Percentiles rank a stretch among this genome's conserved stretches.
phyloP scores from a whole-genome alignment of 2,888 invertebrate genomes.

The Pristionchus exspectatus region DNA sequence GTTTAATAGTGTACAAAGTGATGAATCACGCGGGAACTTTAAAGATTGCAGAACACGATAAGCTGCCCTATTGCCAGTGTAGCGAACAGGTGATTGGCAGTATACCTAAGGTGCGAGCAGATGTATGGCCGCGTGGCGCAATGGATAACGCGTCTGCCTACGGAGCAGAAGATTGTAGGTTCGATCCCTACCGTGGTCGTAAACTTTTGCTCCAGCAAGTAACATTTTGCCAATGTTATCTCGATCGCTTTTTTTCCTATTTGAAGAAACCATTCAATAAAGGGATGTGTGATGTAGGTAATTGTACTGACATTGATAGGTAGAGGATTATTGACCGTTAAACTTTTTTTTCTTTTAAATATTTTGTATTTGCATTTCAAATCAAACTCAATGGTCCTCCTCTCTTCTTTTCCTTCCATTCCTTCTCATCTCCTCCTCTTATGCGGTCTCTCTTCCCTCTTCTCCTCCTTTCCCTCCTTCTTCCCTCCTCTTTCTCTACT shows the following conservation, averaged over 20 bases:
- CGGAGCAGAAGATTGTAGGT: slow-evolving; percentile 79
- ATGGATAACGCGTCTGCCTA: slow-evolving; percentile 77
- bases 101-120: not conserved
- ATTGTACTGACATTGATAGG: not conserved
- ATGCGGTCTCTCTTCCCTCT: slow-evolving; percentile 17
- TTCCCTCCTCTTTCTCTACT: not conserved
- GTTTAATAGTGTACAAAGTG: not conserved
- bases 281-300: not conserved
- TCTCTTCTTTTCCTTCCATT: not conserved
- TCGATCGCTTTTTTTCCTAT: not conserved
- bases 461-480: not conserved
- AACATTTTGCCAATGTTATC: not conserved
- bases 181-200: slow-evolving; percentile 76
- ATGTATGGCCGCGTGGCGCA: slow-evolving; percentile 62
- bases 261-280: not conserved
- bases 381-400: not conserved
- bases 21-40: slow-evolving; percentile 34
- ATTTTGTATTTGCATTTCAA: not conserved
- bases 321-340: not conserved
- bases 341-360: not conserved
- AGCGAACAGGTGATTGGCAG: slow-evolving; percentile 15
- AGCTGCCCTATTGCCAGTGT: not conserved
- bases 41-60: slow-evolving; percentile 13
- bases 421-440: not conserved
- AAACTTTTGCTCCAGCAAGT: not conserved